Evolutionary conservation across 2,113 vertebrate genomes (phyloP).

Genomic region (Gallinago jamesoni): DNA sequence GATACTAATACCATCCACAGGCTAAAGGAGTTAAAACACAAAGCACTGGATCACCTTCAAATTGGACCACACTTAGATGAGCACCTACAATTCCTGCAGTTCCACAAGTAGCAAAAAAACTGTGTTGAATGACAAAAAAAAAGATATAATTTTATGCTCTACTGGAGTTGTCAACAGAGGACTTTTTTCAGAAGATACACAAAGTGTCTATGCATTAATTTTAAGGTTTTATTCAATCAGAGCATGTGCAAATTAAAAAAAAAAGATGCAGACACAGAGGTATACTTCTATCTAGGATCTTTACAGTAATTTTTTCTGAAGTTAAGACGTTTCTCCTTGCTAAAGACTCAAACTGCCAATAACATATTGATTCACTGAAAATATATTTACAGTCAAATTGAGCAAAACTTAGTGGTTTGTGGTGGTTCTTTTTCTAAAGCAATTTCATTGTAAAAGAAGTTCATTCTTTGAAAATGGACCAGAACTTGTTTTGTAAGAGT

Average conservation of each 20-base stretch:
- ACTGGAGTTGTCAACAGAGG: neutral
- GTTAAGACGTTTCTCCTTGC: neutral
- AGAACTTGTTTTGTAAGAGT: neutral
- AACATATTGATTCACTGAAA: neutral
- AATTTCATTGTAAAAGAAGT: neutral
- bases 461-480: neutral
- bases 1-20: neutral
- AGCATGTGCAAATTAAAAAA: neutral
- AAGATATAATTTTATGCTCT: neutral
- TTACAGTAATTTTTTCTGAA: neutral
- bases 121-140: neutral
- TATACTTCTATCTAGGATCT: neutral
- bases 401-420: neutral
- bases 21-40: neutral
- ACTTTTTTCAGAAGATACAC: neutral
- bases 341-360: neutral
- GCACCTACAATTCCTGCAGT: neutral
- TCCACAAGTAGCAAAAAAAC: neutral
- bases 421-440: neutral
- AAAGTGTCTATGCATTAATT: neutral
- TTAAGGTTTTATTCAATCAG: neutral
- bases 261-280: neutral
- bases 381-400: neutral
- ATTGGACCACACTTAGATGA: neutral
- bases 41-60: neutral